A percentile compares a stretch with the other conserved stretches of the same genome.
Conservation (phyloP, 1,140 invertebrate species). For the Zaprionus davidi region DNA sequence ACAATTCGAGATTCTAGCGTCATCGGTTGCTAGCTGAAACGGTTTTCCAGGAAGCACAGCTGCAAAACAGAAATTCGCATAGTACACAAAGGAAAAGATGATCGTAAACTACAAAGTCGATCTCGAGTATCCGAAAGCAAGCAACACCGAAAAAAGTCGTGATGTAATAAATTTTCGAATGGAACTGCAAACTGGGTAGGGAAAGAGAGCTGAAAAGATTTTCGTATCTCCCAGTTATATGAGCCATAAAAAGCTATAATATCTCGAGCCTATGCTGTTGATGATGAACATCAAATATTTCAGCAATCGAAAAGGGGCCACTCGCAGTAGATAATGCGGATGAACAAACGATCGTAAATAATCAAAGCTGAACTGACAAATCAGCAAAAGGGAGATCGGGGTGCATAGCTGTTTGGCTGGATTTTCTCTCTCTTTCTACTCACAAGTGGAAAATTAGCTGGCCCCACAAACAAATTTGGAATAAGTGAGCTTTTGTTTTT, state of each 20-base stretch:
- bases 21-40: slow-evolving; percentile 57
- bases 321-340: slow-evolving; percentile 23
- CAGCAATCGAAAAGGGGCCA: slow-evolving; percentile 25
- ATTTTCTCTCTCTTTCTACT: slow-evolving; percentile 16
- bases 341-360: slow-evolving; percentile 72
- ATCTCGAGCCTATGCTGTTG: slow-evolving; percentile 38
- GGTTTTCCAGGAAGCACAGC: slow-evolving; percentile 78
- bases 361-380: slow-evolving; percentile 72
- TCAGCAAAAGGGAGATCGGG: slow-evolving; percentile 44
- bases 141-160: slow-evolving; percentile 51
- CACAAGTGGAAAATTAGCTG: slow-evolving; percentile 80
- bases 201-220: slow-evolving; percentile 47
- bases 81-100: slow-evolving; percentile 36
- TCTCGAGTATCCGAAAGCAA: slow-evolving; percentile 36
- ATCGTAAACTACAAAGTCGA: slow-evolving; percentile 62
- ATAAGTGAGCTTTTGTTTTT: slow-evolving; percentile 82
- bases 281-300: slow-evolving; percentile 51
- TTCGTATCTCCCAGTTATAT: slow-evolving; percentile 45
- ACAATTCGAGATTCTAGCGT: slow-evolving; percentile 23
- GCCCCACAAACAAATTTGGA: slow-evolving; percentile 59
- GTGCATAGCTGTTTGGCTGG: slow-evolving; percentile 16
- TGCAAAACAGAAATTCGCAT: slow-evolving; percentile 67
- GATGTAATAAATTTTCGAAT: slow-evolving; percentile 75
- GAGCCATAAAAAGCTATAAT: slow-evolving; percentile 50
- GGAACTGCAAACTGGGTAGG: slow-evolving; percentile 40